Conservation (phyloP, 2,888 invertebrate genomes). For the Orthonevra nobilis region DNA sequence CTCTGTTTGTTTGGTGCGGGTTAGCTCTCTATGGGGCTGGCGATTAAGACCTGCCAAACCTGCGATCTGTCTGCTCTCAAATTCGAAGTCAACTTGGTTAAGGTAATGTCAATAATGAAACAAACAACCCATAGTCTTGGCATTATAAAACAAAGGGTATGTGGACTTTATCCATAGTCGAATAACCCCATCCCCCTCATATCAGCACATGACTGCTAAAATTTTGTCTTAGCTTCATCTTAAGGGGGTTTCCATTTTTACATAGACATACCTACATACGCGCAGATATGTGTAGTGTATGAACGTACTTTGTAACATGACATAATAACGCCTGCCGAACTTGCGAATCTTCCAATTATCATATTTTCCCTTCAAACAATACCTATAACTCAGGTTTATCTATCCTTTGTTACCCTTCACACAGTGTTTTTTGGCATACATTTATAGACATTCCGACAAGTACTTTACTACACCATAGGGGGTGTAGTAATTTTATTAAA, state of each 20-base stretch:
- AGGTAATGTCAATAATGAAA: constrained; percentile 66
- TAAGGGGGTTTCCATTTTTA: constrained; percentile 45
- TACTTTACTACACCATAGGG: constrained; percentile 64
- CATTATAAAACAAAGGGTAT: constrained; percentile 21
- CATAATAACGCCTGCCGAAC: constrained; percentile 59
- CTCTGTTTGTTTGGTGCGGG: not conserved
- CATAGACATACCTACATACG: not conserved
- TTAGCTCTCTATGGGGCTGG: not conserved
- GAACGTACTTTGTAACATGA: too few relatives aligned
- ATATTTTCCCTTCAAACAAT: constrained; percentile 75
- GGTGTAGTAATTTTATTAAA: constrained; percentile 68
- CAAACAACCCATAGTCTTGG: not conserved
- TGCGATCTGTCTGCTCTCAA: constrained; percentile 38
- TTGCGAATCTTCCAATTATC: constrained; percentile 80
- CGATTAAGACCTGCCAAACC: constrained; percentile 51
- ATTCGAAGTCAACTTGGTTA: constrained; percentile 58
- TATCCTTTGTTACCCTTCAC: constrained; percentile 15
- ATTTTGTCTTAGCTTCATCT: constrained; percentile 63
- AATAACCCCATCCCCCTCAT: too few relatives aligned
- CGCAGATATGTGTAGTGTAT: too few relatives aligned
- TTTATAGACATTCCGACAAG: constrained; percentile 53
- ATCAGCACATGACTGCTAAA: constrained; percentile 40
- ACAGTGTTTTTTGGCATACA: too few relatives aligned
- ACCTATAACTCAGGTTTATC: constrained; percentile 66
- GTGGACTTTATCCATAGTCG: constrained; percentile 57